Conservation (phyloP, 1,140 invertebrate genomes). For the Drosophila bocki region DNA sequence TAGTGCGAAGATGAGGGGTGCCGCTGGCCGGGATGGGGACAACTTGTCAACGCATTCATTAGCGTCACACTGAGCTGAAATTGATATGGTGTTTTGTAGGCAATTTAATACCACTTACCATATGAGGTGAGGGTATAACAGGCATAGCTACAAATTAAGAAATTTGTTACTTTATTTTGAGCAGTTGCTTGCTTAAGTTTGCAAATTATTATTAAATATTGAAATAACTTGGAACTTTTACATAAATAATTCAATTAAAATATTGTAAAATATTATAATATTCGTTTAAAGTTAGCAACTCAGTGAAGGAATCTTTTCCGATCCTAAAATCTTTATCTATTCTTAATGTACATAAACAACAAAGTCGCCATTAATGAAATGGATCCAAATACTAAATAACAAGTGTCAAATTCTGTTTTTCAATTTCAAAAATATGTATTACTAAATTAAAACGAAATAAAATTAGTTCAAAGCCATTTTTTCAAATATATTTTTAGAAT, state of each 20-base stretch:
- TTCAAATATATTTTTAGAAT: no score
- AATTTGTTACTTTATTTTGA: not conserved
- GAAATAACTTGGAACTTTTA: not conserved
- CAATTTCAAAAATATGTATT: no score
- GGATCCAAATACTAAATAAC: no score
- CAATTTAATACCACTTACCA: slow-evolving; percentile 11
- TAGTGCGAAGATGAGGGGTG: not conserved
- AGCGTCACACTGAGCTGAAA: slow-evolving; percentile 37
- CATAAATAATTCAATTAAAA: no score
- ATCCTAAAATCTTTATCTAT: no score
- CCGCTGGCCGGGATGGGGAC: slow-evolving; percentile 11
- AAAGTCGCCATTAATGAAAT: no score
- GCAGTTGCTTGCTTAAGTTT: not conserved
- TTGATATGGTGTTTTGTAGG: slow-evolving; percentile 18
- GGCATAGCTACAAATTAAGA: not conserved
- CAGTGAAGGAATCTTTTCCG: not conserved
- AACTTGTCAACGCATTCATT: slow-evolving; percentile 60
- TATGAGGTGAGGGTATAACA: not conserved
- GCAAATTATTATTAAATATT: not conserved
- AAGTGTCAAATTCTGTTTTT: no score
- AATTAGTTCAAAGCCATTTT: no score
- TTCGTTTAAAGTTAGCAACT: not conserved
- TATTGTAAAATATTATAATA: no score
- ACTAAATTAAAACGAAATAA: no score
- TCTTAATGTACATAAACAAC: no score